Base-by-base conservation (phyloP, 2,888 invertebrate genomes). In the Julus scandinavius region DNA sequence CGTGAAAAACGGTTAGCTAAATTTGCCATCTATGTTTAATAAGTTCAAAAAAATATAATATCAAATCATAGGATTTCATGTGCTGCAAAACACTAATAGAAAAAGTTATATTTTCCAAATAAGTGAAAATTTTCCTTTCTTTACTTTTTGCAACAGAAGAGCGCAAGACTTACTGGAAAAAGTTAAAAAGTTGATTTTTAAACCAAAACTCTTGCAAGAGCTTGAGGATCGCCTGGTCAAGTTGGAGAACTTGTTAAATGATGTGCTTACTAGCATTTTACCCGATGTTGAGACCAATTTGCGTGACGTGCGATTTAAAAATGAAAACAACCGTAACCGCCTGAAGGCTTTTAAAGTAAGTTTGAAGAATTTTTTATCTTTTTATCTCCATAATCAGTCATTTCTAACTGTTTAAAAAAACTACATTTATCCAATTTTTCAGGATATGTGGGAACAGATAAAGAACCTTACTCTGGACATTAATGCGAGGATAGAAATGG, bases 1-100 rank as follows among this genome's bases (percentile, higher is more conserved):
- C 89, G 89, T 11, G 91, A 90, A 87, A 63, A 89, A 15, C 87
- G 89, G 90, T 50, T 13, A 38, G 20, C 54, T 80, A 63, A 63
- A n/a, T 17, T 63, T 17, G 20, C n/a, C 20, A 3, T 63, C 5
- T n/a, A 1, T 45, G 2, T 5, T 2, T 0, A 7, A 45, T 2
- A n/a, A 63, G 6, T 63, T 63, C n/a, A n/a, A 5, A 80, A 80
- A 15, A 80, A 13, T 38, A 20, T 15, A 80, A 38, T 5, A 80
- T 38, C n/a, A 72, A 20, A 72, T 5, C 20, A 20, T 20, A 45
- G 7, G 20, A 72, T 72, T 38, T 72, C 20, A 4, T 5, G 1
- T 29, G 29, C 20, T 29, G 4, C n/a, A 63, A 20, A 6, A 4
- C 15, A 5, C 20, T 63, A 20, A 63, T 63, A 2, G 63, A 15